A percentile compares a stretch with the other conserved stretches of the same genome.
Evolutionary conservation across 2,113 vertebrate genomes (phyloP).

Genomic region (Rhynchopsitta pachyrhyncha): DNA sequence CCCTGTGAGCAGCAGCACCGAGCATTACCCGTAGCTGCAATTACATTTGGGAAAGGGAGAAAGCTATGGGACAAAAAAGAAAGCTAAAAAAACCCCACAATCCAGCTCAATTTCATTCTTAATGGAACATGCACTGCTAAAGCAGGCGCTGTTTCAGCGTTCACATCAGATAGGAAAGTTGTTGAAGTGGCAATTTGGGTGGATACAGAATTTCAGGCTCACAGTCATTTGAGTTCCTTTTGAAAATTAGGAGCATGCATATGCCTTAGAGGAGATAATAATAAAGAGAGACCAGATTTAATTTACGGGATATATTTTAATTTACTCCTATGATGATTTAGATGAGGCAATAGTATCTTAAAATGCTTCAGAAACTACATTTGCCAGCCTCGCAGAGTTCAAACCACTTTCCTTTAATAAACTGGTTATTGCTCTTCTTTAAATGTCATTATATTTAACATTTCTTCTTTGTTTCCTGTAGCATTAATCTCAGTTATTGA

Average conservation of each 20-base stretch:
- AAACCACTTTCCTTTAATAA: constrained; percentile 50
- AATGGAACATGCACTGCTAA: background rate
- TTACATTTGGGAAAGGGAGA: background rate
- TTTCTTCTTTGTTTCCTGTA: constrained; percentile 51
- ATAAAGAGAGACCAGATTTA: background rate
- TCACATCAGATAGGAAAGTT: background rate
- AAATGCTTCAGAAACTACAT: constrained; percentile 30
- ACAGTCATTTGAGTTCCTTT: background rate
- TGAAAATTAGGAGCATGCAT: background rate
- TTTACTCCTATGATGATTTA: background rate
- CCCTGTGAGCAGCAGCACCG: background rate
- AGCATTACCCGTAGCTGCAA: background rate
- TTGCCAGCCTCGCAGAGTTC: constrained; percentile 15
- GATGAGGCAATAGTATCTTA: background rate
- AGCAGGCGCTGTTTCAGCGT: background rate
- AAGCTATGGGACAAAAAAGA: background rate
- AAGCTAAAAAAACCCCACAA: background rate
- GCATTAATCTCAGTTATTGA: constrained; percentile 42
- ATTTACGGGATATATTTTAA: constrained; percentile 1
- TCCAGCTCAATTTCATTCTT: background rate
- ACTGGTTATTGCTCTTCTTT: constrained; percentile 35
- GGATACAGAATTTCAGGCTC: background rate
- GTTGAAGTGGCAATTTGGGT: background rate
- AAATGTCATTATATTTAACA: constrained; percentile 49
- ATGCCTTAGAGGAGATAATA: background rate